Evolutionary conservation across 1,140 invertebrate genomes (phyloP).

Genomic region (Diplogasteroides magnus): DNA sequence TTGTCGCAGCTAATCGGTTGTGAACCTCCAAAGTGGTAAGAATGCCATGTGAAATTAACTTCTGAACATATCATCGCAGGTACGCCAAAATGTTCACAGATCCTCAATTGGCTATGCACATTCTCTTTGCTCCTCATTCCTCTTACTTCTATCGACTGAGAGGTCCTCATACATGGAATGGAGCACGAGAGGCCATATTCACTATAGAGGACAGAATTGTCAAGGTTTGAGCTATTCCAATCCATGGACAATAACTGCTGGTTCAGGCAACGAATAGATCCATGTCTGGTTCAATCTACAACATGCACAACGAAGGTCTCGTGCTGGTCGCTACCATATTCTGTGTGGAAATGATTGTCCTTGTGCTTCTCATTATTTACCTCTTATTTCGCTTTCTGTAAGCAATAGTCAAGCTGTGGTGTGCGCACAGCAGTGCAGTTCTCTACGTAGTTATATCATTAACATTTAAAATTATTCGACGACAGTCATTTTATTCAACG

Average conservation of each 20-base stretch:
- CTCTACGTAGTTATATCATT: too few relatives aligned
- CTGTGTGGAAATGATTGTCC: too few relatives aligned
- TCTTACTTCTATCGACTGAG: constrained; percentile 58
- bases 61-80: background rate
- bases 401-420: too few relatives aligned
- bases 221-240: constrained; percentile 1
- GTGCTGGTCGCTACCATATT: too few relatives aligned
- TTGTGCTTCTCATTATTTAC: too few relatives aligned
- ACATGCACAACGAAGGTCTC: too few relatives aligned
- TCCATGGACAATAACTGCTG: too few relatives aligned
- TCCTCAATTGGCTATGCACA: constrained; percentile 12
- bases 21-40: constrained; percentile 50
- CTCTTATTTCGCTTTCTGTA: too few relatives aligned
- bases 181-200: constrained; percentile 56
- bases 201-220: constrained; percentile 10
- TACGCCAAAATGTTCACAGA: background rate
- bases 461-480: background rate
- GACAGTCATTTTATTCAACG: background rate
- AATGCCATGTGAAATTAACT: too few relatives aligned
- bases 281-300: too few relatives aligned
- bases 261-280: too few relatives aligned
- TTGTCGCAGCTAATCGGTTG: constrained; percentile 55
- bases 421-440: too few relatives aligned
- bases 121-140: constrained; percentile 54
- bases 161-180: constrained; percentile 57